Percentiles rank a stretch among this genome's conserved stretches.
Evolutionary conservation across 2,888 invertebrate species (phyloP).

Genomic region (Thysanoteuthis rhombus): DNA sequence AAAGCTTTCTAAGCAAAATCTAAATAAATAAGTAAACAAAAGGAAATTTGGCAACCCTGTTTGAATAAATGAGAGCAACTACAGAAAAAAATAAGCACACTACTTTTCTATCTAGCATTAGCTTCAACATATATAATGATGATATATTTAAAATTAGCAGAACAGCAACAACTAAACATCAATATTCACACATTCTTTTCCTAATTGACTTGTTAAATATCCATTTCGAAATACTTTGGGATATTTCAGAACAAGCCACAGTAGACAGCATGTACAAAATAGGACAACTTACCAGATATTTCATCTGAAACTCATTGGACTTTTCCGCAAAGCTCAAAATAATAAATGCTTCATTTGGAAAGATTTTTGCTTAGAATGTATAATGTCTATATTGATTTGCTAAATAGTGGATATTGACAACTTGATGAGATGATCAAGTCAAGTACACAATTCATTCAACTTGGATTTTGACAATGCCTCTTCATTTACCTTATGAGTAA

Average conservation of each 20-base stretch:
- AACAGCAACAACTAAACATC: conserved; percentile 12
- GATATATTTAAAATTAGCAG: not conserved
- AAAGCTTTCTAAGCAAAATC: not conserved
- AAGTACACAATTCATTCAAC: not conserved
- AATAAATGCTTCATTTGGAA: not conserved
- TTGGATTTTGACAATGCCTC: not conserved
- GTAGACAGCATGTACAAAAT: not conserved
- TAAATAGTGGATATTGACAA: too few relatives aligned
- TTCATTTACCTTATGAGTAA: not conserved
- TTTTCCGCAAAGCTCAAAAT: conserved; percentile 25
- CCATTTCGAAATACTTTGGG: not conserved
- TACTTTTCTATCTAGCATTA: not conserved
- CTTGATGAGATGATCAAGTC: not conserved
- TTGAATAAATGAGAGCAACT: not conserved
- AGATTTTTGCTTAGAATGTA: not conserved
- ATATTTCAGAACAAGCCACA: not conserved
- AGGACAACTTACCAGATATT: not conserved
- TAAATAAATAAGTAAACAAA: not conserved
- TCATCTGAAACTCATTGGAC: conserved; percentile 27
- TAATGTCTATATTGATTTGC: not conserved
- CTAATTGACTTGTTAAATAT: conserved; percentile 12
- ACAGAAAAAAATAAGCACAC: not conserved
- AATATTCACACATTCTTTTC: not conserved
- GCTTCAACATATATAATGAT: not conserved
- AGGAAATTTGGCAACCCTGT: not conserved